Evolutionary conservation across 2,888 invertebrate genomes (phyloP).

Genomic region (Cistogaster globosa): DNA sequence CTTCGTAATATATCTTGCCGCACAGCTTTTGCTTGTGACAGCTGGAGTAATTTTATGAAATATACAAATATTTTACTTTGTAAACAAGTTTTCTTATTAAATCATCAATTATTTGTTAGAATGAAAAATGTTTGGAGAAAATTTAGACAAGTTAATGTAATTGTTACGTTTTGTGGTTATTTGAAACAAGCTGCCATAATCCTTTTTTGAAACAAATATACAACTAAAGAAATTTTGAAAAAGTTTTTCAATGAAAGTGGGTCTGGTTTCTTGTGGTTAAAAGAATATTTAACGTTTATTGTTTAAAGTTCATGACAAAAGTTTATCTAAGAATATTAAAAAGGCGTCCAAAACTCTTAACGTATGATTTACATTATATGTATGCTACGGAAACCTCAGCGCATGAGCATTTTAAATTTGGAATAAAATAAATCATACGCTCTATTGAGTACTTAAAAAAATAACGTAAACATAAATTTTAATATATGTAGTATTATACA

Average conservation of each 20-base stretch:
- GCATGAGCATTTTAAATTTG: too few relatives aligned
- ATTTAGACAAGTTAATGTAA: slow-evolving; percentile 7
- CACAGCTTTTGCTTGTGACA: neutral
- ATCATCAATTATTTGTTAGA: slow-evolving; percentile 12
- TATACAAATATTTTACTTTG: slow-evolving; percentile 8
- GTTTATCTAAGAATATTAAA: too few relatives aligned
- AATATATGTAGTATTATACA: too few relatives aligned
- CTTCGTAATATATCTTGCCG: neutral
- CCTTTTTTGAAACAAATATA: neutral
- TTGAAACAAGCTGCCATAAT: neutral
- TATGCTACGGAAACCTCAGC: too few relatives aligned
- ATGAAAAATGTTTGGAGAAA: slow-evolving; percentile 30
- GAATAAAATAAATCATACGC: too few relatives aligned
- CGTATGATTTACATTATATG: too few relatives aligned
- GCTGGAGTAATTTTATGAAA: slow-evolving; percentile 29
- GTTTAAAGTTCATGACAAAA: neutral
- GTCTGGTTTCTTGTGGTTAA: neutral
- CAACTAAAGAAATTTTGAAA: neutral
- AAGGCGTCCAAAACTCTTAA: too few relatives aligned
- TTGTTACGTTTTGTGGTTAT: neutral
- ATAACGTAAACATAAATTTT: too few relatives aligned
- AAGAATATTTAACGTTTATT: too few relatives aligned
- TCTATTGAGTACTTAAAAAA: too few relatives aligned
- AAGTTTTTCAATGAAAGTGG: neutral
- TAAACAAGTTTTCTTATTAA: neutral